Base-by-base conservation (phyloP, 2,888 invertebrate genomes). In the Stegophylla sp. region DNA sequence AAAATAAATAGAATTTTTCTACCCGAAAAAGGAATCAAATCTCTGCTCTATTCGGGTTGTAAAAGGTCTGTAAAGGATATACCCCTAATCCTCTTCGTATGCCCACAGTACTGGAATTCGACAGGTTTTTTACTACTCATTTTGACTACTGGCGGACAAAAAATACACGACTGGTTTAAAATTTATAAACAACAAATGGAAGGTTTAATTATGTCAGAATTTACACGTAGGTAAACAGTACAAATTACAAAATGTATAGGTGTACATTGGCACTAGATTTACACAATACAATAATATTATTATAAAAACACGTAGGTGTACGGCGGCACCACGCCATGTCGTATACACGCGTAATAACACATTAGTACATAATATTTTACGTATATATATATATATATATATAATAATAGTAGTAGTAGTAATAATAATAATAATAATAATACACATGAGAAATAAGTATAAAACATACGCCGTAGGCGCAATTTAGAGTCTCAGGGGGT, bases 231-330 rank as follows among this genome's bases (percentile, higher is more conserved):
- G 17, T 43, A 43, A 48, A 72, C 45, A 34, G 45, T 69, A 51
- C 28, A 45, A 74, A 59, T 59, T 75, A 75, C 51, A 75, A 75
- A 64, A 75, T 75, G 64, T 64, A 64, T 64, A 75, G 53, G 64
- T 75, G 64, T 64, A 64, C 75, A 53, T 75, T 75, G 75, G 75
- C 75, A 75, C 75, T 75, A 75, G 64, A 75, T 41, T 66, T 75
- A 64, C 64, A 53, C 9, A 13, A 15, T 2, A 20, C 3, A 28
- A 56, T n/a, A 20, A n/a, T 20, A 53, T 53, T 53, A 9, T 53
- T 53, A 53, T 51, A 34, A 34, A 51, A 51, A 69, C 17, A n/a
- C 51, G 48, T 69, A 4, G 51, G 48, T 63, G 34, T 17, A 26
- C 28, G 71, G 13, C 4, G 20, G 15, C 53, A 34, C 3, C 12